These are phyloP conservation scores for Datnioides undecimradiatus DNA, from an alignment of 2,113 vertebrate species.

Conservation along the genomic window DNA sequence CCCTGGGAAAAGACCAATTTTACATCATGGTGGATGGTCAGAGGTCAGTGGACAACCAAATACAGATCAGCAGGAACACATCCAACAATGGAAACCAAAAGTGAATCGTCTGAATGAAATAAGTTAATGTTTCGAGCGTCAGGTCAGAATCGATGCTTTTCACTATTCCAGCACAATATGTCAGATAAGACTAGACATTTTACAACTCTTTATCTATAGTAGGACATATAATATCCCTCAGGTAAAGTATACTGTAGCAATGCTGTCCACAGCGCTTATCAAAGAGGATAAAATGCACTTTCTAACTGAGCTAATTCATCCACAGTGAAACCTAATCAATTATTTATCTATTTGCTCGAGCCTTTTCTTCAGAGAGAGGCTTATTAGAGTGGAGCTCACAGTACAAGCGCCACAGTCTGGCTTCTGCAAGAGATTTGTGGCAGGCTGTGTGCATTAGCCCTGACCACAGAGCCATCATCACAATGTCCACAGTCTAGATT, in stretches of 20 bases:
- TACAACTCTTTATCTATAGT: neutral
- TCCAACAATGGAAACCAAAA: neutral
- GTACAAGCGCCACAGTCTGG: conserved; percentile 16
- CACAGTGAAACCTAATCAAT: conserved; percentile 64
- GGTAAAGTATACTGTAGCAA: conserved; percentile 15
- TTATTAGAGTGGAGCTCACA: conserved; percentile 47
- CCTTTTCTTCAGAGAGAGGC: conserved; percentile 39
- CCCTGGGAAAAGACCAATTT: neutral
- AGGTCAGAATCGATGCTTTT: neutral
- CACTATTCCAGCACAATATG: neutral
- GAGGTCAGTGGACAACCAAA: too few species aligned
- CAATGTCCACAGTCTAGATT: conserved; percentile 7
- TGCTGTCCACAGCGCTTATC: conserved; percentile 12
- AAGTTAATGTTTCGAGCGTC: neutral
- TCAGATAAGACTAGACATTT: neutral
- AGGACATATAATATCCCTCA: conserved; percentile 4
- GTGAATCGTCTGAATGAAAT: neutral
- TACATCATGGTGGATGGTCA: neutral
- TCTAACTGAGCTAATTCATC: conserved; percentile 62
- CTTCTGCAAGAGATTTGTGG: conserved; percentile 35
- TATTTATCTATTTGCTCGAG: conserved; percentile 68
- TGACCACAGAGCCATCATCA: conserved; percentile 50
- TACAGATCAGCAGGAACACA: too few species aligned
- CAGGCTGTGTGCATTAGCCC: conserved; percentile 55
- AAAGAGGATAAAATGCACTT: conserved; percentile 45